A percentile compares a stretch with the other conserved stretches of the same genome.
Conservation (phyloP, 2,113 vertebrate species). For the Alethe castanea region DNA sequence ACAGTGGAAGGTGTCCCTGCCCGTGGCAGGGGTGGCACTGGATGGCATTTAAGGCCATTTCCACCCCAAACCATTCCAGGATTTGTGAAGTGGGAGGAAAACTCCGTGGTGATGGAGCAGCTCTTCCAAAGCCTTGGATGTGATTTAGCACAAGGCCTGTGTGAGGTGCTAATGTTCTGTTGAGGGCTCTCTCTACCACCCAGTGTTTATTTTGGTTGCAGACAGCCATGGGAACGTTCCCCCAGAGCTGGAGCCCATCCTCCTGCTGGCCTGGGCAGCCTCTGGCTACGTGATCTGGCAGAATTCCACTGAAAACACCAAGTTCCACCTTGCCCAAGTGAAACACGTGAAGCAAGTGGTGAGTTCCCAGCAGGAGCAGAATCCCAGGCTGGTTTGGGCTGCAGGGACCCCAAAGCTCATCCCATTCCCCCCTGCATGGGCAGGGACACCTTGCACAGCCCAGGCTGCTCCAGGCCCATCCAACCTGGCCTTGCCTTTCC, state of each 20-base stretch:
- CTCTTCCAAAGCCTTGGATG: neutral
- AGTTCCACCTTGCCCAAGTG: slow-evolving; percentile 82
- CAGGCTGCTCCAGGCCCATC: neutral
- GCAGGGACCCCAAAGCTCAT: neutral
- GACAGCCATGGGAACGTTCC: slow-evolving; percentile 82
- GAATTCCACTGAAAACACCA: slow-evolving; percentile 85
- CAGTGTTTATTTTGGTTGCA: neutral
- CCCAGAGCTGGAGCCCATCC: slow-evolving; percentile 81
- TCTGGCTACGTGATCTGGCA: slow-evolving; percentile 84
- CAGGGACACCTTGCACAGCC: neutral
- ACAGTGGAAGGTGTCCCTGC: neutral
- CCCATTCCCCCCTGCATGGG: neutral
- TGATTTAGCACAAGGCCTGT: neutral
- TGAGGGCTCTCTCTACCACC: neutral
- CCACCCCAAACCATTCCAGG: neutral
- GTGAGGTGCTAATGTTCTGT: neutral
- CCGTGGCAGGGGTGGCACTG: neutral
- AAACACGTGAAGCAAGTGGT: slow-evolving; percentile 89
- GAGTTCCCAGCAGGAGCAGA: slow-evolving; percentile 18
- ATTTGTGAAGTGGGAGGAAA: neutral
- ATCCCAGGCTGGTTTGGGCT: accelerated
- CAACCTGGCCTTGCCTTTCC: neutral
- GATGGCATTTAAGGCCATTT: neutral
- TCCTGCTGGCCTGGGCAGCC: slow-evolving; percentile 75
- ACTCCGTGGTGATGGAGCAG: neutral